Evolutionary conservation across 2,113 vertebrate genomes (phyloP).

Genomic region (Heterotis niloticus): DNA sequence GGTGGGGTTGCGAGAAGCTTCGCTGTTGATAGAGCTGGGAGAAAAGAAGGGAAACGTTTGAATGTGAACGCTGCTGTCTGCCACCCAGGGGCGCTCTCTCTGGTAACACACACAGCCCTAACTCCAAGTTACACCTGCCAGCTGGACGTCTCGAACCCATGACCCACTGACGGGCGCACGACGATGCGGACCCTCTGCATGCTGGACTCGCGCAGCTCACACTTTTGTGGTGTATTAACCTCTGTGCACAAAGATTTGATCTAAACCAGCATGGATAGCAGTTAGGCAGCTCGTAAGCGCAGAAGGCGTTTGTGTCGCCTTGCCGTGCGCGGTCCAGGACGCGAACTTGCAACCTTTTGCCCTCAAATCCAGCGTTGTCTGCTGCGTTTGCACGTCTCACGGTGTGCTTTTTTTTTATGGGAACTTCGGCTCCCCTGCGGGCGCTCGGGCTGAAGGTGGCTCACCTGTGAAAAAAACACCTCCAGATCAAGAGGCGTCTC

Average conservation of each 20-base stretch:
- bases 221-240: no score
- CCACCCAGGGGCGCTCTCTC: not conserved
- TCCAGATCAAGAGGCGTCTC: constrained; percentile 34
- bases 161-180: no score
- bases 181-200: no score
- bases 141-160: no score
- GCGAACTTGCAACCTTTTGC: not conserved
- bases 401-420: not conserved
- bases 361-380: no score
- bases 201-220: no score
- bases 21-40: not conserved
- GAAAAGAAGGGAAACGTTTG: not conserved
- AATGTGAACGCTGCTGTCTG: not conserved
- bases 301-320: no score
- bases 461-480: constrained; percentile 32
- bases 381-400: not conserved
- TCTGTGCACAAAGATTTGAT: no score
- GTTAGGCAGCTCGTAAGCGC: no score
- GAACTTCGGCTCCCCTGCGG: not conserved
- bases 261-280: no score
- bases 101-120: no score
- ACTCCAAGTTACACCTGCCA: no score
- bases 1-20: not conserved
- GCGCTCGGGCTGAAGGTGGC: constrained; percentile 41
- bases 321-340: not conserved